Evolutionary conservation across 1,140 invertebrate genomes (phyloP).

Genomic region (Papilio helenus): DNA sequence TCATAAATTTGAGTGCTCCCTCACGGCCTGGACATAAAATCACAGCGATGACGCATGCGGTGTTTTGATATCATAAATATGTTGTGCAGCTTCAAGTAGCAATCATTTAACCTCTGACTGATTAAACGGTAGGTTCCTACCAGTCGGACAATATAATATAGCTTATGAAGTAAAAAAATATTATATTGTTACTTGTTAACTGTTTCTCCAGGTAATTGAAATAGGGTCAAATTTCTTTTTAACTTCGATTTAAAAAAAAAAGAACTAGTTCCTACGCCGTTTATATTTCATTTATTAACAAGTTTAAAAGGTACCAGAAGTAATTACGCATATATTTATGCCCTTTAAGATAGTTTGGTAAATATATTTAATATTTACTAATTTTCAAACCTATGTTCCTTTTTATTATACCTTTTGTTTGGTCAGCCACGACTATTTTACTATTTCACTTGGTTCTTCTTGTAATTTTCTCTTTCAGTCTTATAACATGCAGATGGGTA

Average conservation of each 20-base stretch:
- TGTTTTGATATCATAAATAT: slow-evolving; percentile 32
- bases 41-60: slow-evolving; percentile 27
- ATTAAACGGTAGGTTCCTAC: slow-evolving; percentile 4
- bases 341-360: no score
- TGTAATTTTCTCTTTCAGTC: no score
- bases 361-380: no score
- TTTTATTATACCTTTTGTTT: no score
- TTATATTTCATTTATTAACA: no score
- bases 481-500: no score
- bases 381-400: no score
- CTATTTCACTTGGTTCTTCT: no score
- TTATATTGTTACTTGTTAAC: background rate
- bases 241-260: background rate
- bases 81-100: background rate
- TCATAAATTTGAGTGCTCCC: slow-evolving; percentile 25
- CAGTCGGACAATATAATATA: background rate
- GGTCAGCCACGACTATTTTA: no score
- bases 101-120: slow-evolving; percentile 28
- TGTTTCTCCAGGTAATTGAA: background rate
- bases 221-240: background rate
- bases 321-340: no score
- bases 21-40: slow-evolving; percentile 18
- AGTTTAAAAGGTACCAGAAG: no score
- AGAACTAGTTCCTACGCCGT: no score
- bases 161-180: background rate